Percentiles rank a stretch among this genome's conserved stretches.
phyloP scores from a whole-genome alignment of 2,113 vertebrate species.

The Microtus oregoni region DNA sequence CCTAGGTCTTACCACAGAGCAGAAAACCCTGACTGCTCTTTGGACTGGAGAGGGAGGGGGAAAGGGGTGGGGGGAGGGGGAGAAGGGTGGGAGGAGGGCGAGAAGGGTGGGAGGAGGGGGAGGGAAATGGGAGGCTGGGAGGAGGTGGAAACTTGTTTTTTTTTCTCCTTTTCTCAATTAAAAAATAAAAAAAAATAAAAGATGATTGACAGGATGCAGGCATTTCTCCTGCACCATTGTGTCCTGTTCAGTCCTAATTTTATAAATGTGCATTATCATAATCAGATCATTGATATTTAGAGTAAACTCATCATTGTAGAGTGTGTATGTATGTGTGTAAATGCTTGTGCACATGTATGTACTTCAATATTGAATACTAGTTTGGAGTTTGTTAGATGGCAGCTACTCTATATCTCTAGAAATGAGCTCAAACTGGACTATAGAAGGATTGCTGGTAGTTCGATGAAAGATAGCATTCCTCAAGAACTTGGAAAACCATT shows the following conservation, averaged over 20 bases:
- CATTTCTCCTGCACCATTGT: neutral
- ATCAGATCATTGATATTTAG: neutral
- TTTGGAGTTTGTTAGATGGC: neutral
- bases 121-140: too few relatives aligned
- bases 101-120: too few relatives aligned
- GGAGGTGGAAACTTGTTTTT: too few relatives aligned
- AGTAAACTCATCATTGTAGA: neutral
- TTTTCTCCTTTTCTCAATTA: too few relatives aligned
- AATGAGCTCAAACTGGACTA: neutral
- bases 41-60: too few relatives aligned
- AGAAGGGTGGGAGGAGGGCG: too few relatives aligned
- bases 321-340: neutral
- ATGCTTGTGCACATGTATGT: neutral
- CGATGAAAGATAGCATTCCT: neutral
- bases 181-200: too few relatives aligned
- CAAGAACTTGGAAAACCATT: neutral
- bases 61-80: too few relatives aligned
- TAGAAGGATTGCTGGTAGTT: neutral
- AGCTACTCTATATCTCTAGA: neutral
- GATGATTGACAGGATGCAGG: too few relatives aligned
- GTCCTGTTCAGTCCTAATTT: neutral
- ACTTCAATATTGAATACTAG: neutral
- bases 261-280: neutral
- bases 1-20: too few relatives aligned
- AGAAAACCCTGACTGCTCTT: too few relatives aligned